A percentile compares a stretch with the other conserved stretches of the same genome.
phyloP scores from a whole-genome alignment of 2,113 vertebrate genomes.

The Tupaia tana region DNA sequence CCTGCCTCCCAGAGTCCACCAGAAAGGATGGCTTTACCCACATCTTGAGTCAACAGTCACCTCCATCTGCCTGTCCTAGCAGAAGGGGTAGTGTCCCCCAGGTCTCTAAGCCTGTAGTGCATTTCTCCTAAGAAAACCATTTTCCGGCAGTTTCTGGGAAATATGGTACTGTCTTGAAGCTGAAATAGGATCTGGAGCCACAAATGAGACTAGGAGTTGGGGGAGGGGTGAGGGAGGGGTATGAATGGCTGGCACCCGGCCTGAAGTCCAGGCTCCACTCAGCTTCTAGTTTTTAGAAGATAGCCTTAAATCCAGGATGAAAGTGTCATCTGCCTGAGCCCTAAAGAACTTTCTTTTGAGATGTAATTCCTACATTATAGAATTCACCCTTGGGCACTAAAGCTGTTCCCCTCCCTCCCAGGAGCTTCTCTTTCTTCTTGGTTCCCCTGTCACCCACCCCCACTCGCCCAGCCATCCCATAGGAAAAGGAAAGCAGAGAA shows the following conservation, averaged over 20 bases:
- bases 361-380: conserved; percentile 51
- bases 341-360: conserved; percentile 40
- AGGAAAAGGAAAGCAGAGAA: conserved; percentile 64
- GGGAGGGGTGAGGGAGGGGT: conserved; percentile 53
- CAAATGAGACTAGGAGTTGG: conserved; percentile 47
- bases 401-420: neutral
- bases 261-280: conserved; percentile 29
- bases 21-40: conserved; percentile 47
- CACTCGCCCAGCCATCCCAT: conserved; percentile 19
- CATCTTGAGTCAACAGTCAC: neutral
- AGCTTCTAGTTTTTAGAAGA: conserved; percentile 66
- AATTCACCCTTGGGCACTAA: conserved; percentile 12
- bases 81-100: neutral
- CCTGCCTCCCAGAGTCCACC: neutral
- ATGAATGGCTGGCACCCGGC: conserved; percentile 59
- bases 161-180: conserved; percentile 63
- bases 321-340: conserved; percentile 31
- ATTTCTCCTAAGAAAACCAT: conserved; percentile 60
- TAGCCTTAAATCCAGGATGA: conserved; percentile 27
- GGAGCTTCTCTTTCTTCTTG: neutral
- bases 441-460: conserved; percentile 14
- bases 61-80: neutral
- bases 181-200: conserved; percentile 75
- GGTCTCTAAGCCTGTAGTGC: neutral
- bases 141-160: conserved; percentile 62